These are phyloP conservation scores for Dinocampus coccinellae DNA, from an alignment of 2,888 invertebrate genomes.

Conservation along the genomic window DNA sequence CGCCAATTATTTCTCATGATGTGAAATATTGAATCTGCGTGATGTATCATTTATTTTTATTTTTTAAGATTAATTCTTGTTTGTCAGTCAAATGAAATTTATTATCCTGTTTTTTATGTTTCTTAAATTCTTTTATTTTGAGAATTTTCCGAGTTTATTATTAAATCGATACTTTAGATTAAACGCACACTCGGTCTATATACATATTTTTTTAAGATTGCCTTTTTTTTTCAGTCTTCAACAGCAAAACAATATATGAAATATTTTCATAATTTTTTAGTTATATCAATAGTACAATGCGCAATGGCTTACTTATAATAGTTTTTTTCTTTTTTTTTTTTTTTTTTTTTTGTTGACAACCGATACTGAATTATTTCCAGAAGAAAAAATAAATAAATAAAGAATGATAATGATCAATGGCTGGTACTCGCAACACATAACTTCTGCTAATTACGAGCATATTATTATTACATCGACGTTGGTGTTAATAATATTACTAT, in stretches of 20 bases:
- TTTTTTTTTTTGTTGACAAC: background rate
- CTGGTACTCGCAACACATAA: background rate
- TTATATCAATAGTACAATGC: background rate
- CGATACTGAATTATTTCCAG: background rate
- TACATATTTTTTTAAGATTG: slow-evolving; percentile 26
- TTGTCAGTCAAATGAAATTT: slow-evolving; percentile 12
- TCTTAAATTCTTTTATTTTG: background rate
- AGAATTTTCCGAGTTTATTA: too few relatives aligned
- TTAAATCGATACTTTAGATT: background rate
- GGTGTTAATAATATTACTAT: background rate
- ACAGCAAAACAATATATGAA: slow-evolving; percentile 13
- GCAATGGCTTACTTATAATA: background rate
- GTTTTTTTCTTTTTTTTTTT: too few relatives aligned
- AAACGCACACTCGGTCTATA: slow-evolving; percentile 17
- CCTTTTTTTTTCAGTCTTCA: slow-evolving; percentile 30
- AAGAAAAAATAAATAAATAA: background rate
- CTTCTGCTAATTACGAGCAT: background rate
- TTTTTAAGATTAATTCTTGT: slow-evolving; percentile 7
- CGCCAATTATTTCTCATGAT: background rate
- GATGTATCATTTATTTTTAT: background rate
- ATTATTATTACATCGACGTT: background rate
- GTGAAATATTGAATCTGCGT: background rate
- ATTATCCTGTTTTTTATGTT: background rate
- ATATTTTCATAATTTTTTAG: background rate
- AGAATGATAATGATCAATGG: background rate